These are phyloP conservation scores for Lichenostomus cassidix DNA, from an alignment of 2,113 vertebrate species.

Conservation along the genomic window DNA sequence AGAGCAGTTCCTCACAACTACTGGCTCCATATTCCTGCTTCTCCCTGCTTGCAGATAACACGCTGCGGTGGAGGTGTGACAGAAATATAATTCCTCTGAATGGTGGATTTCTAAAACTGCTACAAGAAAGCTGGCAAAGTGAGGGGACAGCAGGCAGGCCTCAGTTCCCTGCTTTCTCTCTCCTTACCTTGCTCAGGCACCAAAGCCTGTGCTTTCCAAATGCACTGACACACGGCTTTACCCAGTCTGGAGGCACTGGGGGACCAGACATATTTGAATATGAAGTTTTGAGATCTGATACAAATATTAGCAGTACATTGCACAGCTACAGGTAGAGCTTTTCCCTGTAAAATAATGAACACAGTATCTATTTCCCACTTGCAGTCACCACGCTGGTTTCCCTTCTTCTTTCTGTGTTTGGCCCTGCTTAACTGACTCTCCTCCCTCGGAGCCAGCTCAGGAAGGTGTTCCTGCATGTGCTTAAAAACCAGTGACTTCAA, in stretches of 20 bases:
- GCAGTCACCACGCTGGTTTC: fast-evolving
- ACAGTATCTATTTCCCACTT: neutral
- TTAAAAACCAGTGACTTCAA: neutral
- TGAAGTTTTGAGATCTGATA: neutral
- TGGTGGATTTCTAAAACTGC: neutral
- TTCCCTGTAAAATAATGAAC: neutral
- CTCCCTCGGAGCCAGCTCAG: neutral
- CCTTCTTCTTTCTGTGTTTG: neutral
- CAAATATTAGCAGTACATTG: neutral
- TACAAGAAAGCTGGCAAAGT: neutral
- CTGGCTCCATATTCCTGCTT: neutral
- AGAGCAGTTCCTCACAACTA: neutral
- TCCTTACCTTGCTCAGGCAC: neutral
- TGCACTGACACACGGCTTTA: neutral
- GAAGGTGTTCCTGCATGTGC: neutral
- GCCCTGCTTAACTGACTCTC: neutral
- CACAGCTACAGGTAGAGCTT: neutral
- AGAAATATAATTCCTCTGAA: neutral
- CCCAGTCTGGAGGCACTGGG: fast-evolving
- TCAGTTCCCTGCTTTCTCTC: neutral
- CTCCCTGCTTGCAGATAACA: neutral
- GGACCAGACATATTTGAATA: neutral
- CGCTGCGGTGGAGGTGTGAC: neutral
- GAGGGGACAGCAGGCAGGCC: neutral
- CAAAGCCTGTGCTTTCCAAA: neutral